phyloP scores from a whole-genome alignment of 2,113 vertebrate genomes.

The Odocoileus virginianus region DNA sequence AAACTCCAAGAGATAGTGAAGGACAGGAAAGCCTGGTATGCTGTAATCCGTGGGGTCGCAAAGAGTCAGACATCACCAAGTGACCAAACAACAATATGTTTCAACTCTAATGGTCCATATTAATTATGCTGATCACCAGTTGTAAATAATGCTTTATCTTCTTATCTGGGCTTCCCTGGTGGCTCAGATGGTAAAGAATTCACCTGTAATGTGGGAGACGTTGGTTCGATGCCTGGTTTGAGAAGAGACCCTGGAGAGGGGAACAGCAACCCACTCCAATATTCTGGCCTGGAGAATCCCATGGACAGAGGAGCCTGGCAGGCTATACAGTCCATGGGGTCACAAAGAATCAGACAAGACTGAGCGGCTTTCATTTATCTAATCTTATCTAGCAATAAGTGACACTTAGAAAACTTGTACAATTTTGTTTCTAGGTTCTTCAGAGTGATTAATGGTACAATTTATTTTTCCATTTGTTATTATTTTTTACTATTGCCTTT shows the following conservation, averaged over 20 bases:
- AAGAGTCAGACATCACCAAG: background rate
- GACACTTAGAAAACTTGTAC: background rate
- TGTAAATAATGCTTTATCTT: constrained; percentile 41
- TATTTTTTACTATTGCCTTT: background rate
- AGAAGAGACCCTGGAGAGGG: background rate
- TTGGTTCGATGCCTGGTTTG: background rate
- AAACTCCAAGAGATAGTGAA: background rate
- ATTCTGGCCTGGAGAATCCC: background rate
- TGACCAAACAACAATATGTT: background rate
- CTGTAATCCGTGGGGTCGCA: accelerated
- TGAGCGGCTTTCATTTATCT: background rate
- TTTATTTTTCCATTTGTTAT: background rate
- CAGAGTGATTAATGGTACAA: background rate
- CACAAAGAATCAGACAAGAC: background rate
- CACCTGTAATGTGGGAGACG: background rate
- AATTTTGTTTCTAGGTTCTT: background rate
- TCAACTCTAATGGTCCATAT: constrained; percentile 22
- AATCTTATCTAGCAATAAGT: background rate
- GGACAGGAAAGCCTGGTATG: background rate
- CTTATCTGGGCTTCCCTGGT: background rate
- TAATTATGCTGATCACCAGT: constrained; percentile 35
- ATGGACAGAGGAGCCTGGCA: background rate
- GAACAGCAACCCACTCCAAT: background rate
- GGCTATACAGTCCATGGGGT: background rate
- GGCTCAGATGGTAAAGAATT: background rate